phyloP scores from a whole-genome alignment of 1,140 invertebrate species.

The Drosophila micromelanica region DNA sequence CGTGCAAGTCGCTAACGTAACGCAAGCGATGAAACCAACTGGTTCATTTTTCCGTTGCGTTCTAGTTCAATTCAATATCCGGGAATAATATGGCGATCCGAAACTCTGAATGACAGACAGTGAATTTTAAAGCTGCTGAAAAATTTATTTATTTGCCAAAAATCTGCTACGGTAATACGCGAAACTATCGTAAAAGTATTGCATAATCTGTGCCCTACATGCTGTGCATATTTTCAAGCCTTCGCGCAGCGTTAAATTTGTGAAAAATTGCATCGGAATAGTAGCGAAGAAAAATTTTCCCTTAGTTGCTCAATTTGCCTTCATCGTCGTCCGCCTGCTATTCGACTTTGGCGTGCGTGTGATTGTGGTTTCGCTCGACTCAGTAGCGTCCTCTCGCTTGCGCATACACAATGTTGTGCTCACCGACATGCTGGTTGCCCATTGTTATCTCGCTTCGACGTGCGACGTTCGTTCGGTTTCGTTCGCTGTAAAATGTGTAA shows the following conservation, averaged over 20 bases:
- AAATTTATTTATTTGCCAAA: slow-evolving; percentile 68
- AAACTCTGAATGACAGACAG: slow-evolving; percentile 72
- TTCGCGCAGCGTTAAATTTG: slow-evolving; percentile 18
- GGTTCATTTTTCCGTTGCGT: slow-evolving; percentile 28
- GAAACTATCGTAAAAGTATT: slow-evolving; percentile 54
- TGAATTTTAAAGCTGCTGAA: slow-evolving; percentile 75
- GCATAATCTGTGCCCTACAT: slow-evolving; percentile 9
- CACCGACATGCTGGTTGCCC: slow-evolving; percentile 24
- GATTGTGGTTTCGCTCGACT: slow-evolving; percentile 48
- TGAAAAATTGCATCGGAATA: slow-evolving; percentile 58
- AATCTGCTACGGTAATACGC: slow-evolving; percentile 73
- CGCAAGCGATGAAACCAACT: slow-evolving; percentile 9
- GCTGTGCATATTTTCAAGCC: slow-evolving; percentile 40
- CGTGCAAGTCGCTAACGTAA: slow-evolving; percentile 6
- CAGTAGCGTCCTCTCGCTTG: slow-evolving; percentile 50
- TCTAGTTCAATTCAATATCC: slow-evolving; percentile 59
- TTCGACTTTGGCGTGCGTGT: slow-evolving; percentile 63
- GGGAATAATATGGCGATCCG: slow-evolving; percentile 79
- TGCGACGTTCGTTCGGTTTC: slow-evolving; percentile 53
- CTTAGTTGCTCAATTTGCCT: slow-evolving; percentile 68
- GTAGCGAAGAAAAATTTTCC: slow-evolving; percentile 70
- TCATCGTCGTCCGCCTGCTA: slow-evolving; percentile 58
- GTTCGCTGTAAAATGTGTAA: slow-evolving; percentile 73
- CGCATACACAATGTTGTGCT: slow-evolving; percentile 49
- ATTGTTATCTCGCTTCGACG: slow-evolving; percentile 55